Evolutionary conservation across 2,888 invertebrate species (phyloP).

Genomic region (Ischnus inquisitorius): DNA sequence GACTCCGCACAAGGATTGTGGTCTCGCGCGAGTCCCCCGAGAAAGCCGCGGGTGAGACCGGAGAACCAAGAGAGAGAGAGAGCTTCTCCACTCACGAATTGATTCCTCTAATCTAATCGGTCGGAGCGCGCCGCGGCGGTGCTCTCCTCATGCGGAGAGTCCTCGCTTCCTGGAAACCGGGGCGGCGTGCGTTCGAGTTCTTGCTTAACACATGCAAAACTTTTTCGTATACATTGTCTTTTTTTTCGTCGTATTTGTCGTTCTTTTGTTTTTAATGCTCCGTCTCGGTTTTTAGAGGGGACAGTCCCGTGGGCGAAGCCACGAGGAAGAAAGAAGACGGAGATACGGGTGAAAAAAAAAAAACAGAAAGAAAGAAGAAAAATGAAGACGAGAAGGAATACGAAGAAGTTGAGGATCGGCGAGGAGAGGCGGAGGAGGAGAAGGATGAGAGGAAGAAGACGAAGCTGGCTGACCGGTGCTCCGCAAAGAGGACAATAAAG

Average conservation of each 20-base stretch:
- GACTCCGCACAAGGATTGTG: slow-evolving; percentile 45
- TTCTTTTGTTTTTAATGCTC: slow-evolving; percentile 43
- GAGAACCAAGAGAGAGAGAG: slow-evolving; percentile 41
- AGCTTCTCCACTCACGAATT: slow-evolving; percentile 73
- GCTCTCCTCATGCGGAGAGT: slow-evolving; percentile 62
- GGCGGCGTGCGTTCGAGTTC: slow-evolving; percentile 74
- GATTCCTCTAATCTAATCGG: slow-evolving; percentile 79
- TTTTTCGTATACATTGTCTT: slow-evolving; percentile 28
- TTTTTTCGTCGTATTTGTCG: too few species aligned
- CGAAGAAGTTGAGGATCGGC: slow-evolving; percentile 66
- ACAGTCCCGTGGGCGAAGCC: slow-evolving; percentile 73
- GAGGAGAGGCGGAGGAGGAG: slow-evolving; percentile 37
- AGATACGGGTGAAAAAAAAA: slow-evolving; percentile 22
- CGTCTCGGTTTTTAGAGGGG: slow-evolving; percentile 23
- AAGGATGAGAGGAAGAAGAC: slow-evolving; percentile 50
- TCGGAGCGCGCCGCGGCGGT: slow-evolving; percentile 69
- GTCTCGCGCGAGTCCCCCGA: slow-evolving; percentile 1
- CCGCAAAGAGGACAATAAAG: slow-evolving; percentile 69
- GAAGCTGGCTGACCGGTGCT: slow-evolving; percentile 65
- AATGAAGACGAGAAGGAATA: slow-evolving; percentile 58
- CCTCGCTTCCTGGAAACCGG: slow-evolving; percentile 82
- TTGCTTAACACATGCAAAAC: slow-evolving; percentile 51
- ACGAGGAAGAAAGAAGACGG: slow-evolving; percentile 67
- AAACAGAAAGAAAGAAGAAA: slow-evolving; percentile 51
- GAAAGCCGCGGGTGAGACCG: slow-evolving; percentile 43